Conservation (phyloP, 2,888 invertebrate genomes). For the Chymomyza fuscimana region DNA sequence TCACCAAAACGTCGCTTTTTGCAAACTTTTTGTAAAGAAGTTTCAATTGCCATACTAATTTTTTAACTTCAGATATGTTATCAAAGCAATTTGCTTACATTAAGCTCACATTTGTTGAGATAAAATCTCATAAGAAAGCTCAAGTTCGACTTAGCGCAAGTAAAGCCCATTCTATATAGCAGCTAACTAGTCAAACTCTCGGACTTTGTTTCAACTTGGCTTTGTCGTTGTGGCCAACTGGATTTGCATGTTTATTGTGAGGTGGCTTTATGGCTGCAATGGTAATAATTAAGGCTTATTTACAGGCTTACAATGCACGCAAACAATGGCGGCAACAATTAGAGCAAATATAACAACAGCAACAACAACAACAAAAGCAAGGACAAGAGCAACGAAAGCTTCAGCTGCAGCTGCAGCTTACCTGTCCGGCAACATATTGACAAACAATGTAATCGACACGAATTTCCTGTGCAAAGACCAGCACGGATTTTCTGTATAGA, state of each 20-base stretch:
- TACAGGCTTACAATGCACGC: conserved; percentile 56
- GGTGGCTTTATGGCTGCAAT: conserved; percentile 70
- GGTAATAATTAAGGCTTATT: conserved; percentile 72
- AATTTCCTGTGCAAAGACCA: conserved; percentile 24
- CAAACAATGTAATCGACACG: conserved; percentile 51
- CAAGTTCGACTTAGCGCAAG: background rate
- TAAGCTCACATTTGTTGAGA: too few relatives aligned
- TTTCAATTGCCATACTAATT: too few relatives aligned
- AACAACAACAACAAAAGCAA: conserved; percentile 4
- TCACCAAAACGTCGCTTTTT: too few relatives aligned
- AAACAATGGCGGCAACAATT: conserved; percentile 35
- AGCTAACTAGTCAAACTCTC: background rate
- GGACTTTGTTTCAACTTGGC: conserved; percentile 1
- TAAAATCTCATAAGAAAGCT: too few relatives aligned
- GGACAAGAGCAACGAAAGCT: conserved; percentile 3
- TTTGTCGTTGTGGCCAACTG: conserved; percentile 34
- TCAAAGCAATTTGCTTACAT: too few relatives aligned
- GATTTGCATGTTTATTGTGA: conserved; percentile 72
- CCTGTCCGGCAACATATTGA: conserved; percentile 56
- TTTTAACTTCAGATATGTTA: too few relatives aligned
- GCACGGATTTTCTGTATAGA: background rate
- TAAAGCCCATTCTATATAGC: background rate
- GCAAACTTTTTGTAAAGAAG: too few relatives aligned
- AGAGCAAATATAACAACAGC: conserved; percentile 36
- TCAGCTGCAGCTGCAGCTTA: conserved; percentile 31